These are phyloP conservation scores for Cyrtonyx montezumae DNA, from an alignment of 2,113 vertebrate genomes.

Conservation along the genomic window DNA sequence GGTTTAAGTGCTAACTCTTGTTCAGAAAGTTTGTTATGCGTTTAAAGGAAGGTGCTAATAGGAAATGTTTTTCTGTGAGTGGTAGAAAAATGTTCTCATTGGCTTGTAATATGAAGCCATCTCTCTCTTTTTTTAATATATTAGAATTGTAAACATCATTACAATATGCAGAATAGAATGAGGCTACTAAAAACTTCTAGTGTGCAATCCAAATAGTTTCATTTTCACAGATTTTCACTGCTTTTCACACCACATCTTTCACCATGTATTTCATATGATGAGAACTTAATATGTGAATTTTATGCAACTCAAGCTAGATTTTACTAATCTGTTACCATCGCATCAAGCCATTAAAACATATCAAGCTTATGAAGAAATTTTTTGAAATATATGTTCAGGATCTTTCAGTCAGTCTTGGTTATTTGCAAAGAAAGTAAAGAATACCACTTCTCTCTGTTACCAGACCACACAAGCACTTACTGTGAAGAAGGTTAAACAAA, in stretches of 20 bases:
- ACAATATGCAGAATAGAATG: conserved; percentile 8
- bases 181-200: not conserved
- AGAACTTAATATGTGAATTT: not conserved
- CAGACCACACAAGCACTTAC: not conserved
- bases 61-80: not conserved
- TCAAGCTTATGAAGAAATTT: not conserved
- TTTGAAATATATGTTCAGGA: not conserved
- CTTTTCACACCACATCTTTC: not conserved
- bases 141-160: not conserved
- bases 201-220: not conserved
- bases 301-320: not conserved
- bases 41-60: not conserved
- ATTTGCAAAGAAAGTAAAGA: not conserved
- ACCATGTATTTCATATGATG: not conserved
- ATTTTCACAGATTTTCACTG: not conserved
- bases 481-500: not conserved
- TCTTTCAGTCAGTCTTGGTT: not conserved
- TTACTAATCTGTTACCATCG: not conserved
- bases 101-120: not conserved
- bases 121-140: not conserved
- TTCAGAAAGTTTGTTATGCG: not conserved
- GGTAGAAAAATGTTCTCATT: conserved; percentile 10
- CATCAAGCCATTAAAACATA: not conserved
- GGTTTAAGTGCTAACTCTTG: not conserved
- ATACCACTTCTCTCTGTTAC: not conserved